phyloP scores from a whole-genome alignment of 2,797 vertebrate genomes.

The Pseudomugil tenellus region DNA sequence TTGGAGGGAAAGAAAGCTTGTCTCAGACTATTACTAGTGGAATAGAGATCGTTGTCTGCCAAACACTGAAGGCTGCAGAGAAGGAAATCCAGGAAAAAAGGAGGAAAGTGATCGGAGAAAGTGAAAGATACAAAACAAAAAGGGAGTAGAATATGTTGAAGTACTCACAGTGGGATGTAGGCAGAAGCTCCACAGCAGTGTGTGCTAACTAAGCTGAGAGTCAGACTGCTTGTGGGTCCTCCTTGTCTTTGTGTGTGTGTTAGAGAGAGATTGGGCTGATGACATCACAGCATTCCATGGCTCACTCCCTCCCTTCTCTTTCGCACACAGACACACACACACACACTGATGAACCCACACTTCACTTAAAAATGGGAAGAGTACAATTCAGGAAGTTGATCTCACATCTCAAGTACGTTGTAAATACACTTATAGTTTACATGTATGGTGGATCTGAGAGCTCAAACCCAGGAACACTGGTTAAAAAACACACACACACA shows the following conservation, averaged over 20 bases:
- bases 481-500: not conserved
- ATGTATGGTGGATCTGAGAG: not conserved
- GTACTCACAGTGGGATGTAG: constrained; percentile 85
- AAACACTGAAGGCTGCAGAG: constrained; percentile 37
- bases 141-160: constrained; percentile 56
- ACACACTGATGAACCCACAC: constrained; percentile 1
- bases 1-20: constrained; percentile 70
- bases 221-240: constrained; percentile 77
- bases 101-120: constrained; percentile 18
- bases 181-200: constrained; percentile 78
- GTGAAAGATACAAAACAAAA: constrained; percentile 26
- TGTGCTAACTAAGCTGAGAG: constrained; percentile 78
- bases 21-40: constrained; percentile 58
- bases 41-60: constrained; percentile 57
- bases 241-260: constrained; percentile 83
- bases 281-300: constrained; percentile 88
- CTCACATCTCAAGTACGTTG: constrained; percentile 49
- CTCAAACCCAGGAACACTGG: not conserved
- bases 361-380: constrained; percentile 32
- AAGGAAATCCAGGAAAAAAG: constrained; percentile 24
- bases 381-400: constrained; percentile 65
- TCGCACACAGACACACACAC: constrained; percentile 8
- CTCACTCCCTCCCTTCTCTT: constrained; percentile 25
- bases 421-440: not conserved
- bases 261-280: constrained; percentile 81